Base-by-base conservation (phyloP, 2,113 vertebrate genomes). In the Potamarius usumacintae region DNA sequence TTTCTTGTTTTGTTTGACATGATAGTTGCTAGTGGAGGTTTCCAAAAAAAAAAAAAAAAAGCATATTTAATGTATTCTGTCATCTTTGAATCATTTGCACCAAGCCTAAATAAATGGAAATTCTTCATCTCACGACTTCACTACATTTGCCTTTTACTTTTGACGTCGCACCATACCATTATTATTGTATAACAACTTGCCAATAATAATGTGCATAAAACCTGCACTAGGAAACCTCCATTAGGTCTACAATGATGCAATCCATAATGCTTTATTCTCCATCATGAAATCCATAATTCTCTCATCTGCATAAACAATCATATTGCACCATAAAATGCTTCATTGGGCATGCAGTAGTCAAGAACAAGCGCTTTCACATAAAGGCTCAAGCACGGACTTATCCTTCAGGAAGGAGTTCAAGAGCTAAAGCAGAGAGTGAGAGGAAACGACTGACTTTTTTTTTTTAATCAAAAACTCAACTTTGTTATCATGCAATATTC, bases 21-120 rank as follows among this genome's bases (percentile, higher is more conserved):
- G 53, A 85, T 84, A 86, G 34, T 57, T 48, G 83, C 90, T 91
- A 88, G 25, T 88, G 89, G 90, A 92, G 92, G 90, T 93, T 93
- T 92, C 89, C 87, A 63, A 52, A 52, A 34, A 69, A 69, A 10
- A 9, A 10, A 9, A 67, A 78, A 65, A 78, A 58, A 18, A 53
- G 53, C 27, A 67, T 85, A 87, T 80, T 82, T 85, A 85, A 90
- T 83, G 58, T 84, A 85, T 79, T 72, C 77, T 78, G 71, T 67
- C 15, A 22, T 83, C 7, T 84, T 69, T 86, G 55, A 90, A 67
- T 87, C 10, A 62, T 11, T 63, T 77, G 74, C 48, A 30, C n/a
- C 58, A 84, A 79, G 50, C 87, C 69, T 77, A 52, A 90, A 90
- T 88, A 90, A 88, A 89, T 60, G 15, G 22, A 57, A 58, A 78